Evolutionary conservation across 2,113 vertebrate genomes (phyloP), one percentile per base, ranked within the genome.

Genomic region (Neopipo cinnamomea): DNA sequence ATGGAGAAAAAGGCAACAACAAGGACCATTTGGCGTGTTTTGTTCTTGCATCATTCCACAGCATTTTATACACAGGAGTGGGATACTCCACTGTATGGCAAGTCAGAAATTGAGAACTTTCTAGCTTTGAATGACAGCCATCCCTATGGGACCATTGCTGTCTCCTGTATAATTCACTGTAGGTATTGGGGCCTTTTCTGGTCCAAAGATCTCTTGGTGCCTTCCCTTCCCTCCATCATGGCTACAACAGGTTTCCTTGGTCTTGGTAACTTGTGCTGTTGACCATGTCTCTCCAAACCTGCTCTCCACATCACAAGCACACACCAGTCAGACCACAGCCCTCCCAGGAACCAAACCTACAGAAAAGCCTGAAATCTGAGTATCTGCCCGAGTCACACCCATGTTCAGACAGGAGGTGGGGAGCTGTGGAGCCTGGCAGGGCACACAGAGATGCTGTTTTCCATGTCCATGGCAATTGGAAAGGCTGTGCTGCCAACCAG

Each of bases 381-480:
- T 78, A 85, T 98, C 98, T 98, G 97, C 96, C 98, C 89, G 97
- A 97, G 95, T 94, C 95, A 96, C 97, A 97, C 97, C 96, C 95
- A 97, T 97, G 98, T 95, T 94, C 96, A 97, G 96, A 88, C 91
- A 96, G 91, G 59, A 66, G 77, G 77, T 81, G 61, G 88, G 92
- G 82, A 85, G 72, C 82, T 83, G 95, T 56, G 67, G 91, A 91
- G 80, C 80, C 83, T 96, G 92, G 96, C 91, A 92, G 86, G 87
- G 78, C 94, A 95, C 75, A 90, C 79, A 95, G 96, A 94, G 97
- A 97, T 97, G 96, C 95, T 94, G 96, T 86, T 97, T 93, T 92
- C 97, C 97, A 98, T 96, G 97, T 95, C 95, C 93, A 98, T 96
- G 95, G 94, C 96, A 96, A 96, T 93, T 88, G 73, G 95, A 90